These are phyloP conservation scores for Aurelia aurita DNA, from an alignment of 30 jellyfish, hydroid and myxozoan genomes.

Conservation along the genomic window DNA sequence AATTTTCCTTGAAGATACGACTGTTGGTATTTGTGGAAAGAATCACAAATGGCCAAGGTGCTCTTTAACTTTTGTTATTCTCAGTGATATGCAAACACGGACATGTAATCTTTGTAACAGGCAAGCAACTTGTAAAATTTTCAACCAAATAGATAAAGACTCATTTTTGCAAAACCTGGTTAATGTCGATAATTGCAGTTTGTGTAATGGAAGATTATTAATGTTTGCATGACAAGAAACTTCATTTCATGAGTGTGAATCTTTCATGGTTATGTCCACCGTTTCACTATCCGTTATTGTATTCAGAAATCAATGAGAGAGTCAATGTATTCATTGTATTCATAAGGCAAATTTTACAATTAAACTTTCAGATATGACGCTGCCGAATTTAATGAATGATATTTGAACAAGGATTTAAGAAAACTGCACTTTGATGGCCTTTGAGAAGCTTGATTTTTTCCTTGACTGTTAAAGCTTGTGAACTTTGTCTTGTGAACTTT, in stretches of 20 bases:
- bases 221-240: background rate
- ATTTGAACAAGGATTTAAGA: too few species aligned
- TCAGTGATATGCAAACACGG: background rate
- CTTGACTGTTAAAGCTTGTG: too few species aligned
- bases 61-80: background rate
- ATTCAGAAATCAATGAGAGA: too few species aligned
- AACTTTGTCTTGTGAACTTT: too few species aligned
- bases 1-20: background rate
- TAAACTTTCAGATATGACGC: too few species aligned
- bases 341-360: too few species aligned
- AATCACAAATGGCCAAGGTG: conserved; percentile 19
- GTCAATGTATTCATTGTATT: too few species aligned
- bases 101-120: conserved; percentile 10
- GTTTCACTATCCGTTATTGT: too few species aligned
- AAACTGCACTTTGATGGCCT: too few species aligned
- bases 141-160: background rate
- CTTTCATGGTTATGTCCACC: too few species aligned
- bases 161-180: background rate
- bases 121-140: background rate
- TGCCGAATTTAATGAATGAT: too few species aligned
- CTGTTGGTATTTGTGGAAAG: conserved; percentile 3
- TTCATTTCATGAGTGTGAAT: background rate
- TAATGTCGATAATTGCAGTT: background rate
- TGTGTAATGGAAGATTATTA: conserved; percentile 12
- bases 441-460: too few species aligned